Conservation (phyloP, 2,113 vertebrate genomes). For the Passer montanus region DNA sequence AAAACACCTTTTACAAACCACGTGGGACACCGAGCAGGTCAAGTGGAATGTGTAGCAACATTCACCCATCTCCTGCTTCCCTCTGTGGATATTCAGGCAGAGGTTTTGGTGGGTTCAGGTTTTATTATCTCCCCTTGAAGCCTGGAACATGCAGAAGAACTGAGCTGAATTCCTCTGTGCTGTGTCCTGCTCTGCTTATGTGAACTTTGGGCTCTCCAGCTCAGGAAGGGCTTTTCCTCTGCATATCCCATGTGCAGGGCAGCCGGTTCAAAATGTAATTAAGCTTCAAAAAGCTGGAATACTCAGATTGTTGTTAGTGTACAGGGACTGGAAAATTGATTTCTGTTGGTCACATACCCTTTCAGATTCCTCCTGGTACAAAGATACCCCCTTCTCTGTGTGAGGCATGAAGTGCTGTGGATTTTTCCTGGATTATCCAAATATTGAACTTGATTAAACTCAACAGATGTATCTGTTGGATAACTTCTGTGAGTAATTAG, state of each 20-base stretch:
- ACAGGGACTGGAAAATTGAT: background rate
- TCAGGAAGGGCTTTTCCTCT: background rate
- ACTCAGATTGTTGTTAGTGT: background rate
- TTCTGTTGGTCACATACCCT: background rate
- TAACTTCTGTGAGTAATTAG: background rate
- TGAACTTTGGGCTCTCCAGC: background rate
- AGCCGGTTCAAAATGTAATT: background rate
- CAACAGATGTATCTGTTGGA: fast-evolving
- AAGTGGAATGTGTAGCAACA: slow-evolving; percentile 20
- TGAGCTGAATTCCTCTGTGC: background rate
- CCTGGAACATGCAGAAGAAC: background rate
- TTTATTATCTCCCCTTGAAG: background rate
- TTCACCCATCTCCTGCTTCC: background rate
- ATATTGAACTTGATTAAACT: background rate
- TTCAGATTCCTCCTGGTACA: background rate
- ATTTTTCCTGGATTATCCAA: background rate
- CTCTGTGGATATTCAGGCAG: background rate
- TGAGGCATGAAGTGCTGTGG: background rate
- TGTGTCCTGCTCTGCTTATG: background rate
- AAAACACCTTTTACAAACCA: slow-evolving; percentile 34
- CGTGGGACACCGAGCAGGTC: background rate
- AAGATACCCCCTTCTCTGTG: background rate
- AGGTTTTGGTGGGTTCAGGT: background rate
- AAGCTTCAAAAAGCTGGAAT: background rate
- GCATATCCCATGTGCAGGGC: too few species aligned